A percentile compares a stretch with the other conserved stretches of the same genome.
These are phyloP conservation scores for Arnoldichthys spilopterus DNA, from an alignment of 2,797 vertebrate genomes.

Conservation along the genomic window DNA sequence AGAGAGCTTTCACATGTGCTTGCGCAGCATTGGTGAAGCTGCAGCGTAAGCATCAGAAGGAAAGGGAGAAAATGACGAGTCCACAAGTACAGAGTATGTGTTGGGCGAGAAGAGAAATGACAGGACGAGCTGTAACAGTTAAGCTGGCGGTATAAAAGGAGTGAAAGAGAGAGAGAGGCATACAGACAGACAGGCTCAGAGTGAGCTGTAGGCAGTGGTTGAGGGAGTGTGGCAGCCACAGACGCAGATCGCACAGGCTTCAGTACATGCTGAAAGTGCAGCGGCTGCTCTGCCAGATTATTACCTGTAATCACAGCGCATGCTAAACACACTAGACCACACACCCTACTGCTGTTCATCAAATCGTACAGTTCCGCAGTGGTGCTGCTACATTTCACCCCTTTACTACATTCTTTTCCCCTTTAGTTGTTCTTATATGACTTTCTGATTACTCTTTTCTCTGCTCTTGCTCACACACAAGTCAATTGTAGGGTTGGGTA, in stretches of 20 bases:
- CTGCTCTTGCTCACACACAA: background rate
- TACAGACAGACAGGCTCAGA: constrained; percentile 7
- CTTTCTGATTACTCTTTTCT: constrained; percentile 20
- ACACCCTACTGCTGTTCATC: background rate
- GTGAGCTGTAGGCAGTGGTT: constrained; percentile 1
- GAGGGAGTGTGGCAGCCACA: background rate
- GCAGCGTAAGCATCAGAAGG: constrained; percentile 49
- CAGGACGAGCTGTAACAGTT: constrained; percentile 33
- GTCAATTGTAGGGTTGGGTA: too few species aligned
- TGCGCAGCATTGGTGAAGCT: constrained; percentile 43
- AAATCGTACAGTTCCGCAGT: constrained; percentile 2
- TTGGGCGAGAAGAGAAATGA: constrained; percentile 28
- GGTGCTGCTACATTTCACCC: background rate
- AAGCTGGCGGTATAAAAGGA: constrained; percentile 2
- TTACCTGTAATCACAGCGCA: constrained; percentile 1
- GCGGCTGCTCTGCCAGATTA: background rate
- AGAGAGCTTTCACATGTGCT: constrained; percentile 27
- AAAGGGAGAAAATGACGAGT: constrained; percentile 27
- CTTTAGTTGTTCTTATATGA: background rate
- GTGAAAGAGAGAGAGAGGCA: background rate
- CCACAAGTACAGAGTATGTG: constrained; percentile 23
- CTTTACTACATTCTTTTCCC: background rate
- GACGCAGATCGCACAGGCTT: background rate
- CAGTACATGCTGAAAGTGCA: background rate
- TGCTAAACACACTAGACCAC: constrained; percentile 2